Evolutionary conservation across 2,797 vertebrate species (phyloP), one percentile per base, ranked within the genome.

Genomic region (Hemitrygon akajei): DNA sequence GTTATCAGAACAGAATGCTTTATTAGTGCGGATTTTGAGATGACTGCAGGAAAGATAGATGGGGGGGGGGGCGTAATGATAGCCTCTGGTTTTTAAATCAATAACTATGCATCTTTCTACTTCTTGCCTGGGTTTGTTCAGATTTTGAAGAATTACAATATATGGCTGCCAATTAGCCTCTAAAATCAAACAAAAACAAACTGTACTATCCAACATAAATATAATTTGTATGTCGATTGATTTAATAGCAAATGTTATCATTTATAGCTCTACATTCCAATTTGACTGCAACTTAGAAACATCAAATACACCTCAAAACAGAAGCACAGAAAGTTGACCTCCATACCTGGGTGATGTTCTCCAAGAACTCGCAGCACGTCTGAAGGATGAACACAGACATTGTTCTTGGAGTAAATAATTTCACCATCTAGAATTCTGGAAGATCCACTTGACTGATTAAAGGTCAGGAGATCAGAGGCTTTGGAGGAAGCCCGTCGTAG

Each of bases 341-440:
- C 9, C 71, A 96, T 93, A 99, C 99, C 99, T 98, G 99, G 99
- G 94, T 99, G 98, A 95, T 99, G 98, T 95, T 99, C 98, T 3
- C 97, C 97, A 20, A 97, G 95, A 94, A 97, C 97, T 0, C 98
- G 98, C 94, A 99, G 97, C 93, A 98, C 97, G 96, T 99, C 98
- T 0, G 98, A 97, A 0, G 98, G 98, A 94, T 99, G 99, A 89
- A 99, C 98, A 0, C 99, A 99, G 94, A 99, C 98, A 95, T 99
- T 99, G 96, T 99, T 99, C 96, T 99, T 99, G 91, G 99, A 99
- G 97, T 98, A 99, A 96, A 99, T 97, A 95, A 99, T 98, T 95
- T 99, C 99, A 87, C 98, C 98, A 11, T 99, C 98, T 56, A 98
- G 97, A 30, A 97, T 3, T 0, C 96, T 94, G 73, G 97, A 95